phyloP scores from a whole-genome alignment of 2,113 vertebrate genomes.

The Mormyrus lacerda region DNA sequence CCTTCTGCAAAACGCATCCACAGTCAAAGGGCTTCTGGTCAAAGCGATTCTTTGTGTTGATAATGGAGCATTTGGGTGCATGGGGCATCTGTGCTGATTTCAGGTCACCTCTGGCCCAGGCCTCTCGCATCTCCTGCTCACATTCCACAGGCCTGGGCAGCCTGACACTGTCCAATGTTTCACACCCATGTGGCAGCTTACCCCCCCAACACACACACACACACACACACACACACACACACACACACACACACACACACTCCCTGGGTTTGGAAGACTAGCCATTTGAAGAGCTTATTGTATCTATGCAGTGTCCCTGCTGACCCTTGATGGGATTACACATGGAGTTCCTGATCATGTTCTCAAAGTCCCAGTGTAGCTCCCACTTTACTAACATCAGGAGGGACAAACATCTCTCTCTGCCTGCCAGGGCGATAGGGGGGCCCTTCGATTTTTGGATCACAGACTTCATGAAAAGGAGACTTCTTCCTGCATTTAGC shows the following conservation, averaged over 20 bases:
- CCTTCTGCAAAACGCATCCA: background rate
- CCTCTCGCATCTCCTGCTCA: slow-evolving; percentile 29
- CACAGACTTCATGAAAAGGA: background rate
- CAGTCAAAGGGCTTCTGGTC: slow-evolving; percentile 18
- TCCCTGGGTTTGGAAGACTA: background rate
- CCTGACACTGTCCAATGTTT: slow-evolving; percentile 44
- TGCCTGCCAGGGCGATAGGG: background rate
- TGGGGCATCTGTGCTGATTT: slow-evolving; percentile 34
- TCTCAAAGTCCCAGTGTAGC: background rate
- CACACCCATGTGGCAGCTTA: slow-evolving; percentile 39
- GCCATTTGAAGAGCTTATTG: background rate
- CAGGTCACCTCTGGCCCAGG: slow-evolving; percentile 25
- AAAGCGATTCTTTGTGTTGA: slow-evolving; percentile 52
- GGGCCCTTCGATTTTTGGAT: background rate
- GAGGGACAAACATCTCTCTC: background rate
- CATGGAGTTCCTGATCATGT: background rate
- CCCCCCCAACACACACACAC: background rate
- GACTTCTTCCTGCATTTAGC: background rate
- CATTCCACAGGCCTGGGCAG: slow-evolving; percentile 40
- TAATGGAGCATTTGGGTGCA: background rate
- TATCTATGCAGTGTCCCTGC: background rate
- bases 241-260: background rate
- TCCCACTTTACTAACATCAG: background rate
- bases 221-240: background rate
- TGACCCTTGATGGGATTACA: background rate